A percentile compares a stretch with the other conserved stretches of the same genome.
Conservation (phyloP, 2,888 invertebrate species). For the Endotricha flammealis region DNA sequence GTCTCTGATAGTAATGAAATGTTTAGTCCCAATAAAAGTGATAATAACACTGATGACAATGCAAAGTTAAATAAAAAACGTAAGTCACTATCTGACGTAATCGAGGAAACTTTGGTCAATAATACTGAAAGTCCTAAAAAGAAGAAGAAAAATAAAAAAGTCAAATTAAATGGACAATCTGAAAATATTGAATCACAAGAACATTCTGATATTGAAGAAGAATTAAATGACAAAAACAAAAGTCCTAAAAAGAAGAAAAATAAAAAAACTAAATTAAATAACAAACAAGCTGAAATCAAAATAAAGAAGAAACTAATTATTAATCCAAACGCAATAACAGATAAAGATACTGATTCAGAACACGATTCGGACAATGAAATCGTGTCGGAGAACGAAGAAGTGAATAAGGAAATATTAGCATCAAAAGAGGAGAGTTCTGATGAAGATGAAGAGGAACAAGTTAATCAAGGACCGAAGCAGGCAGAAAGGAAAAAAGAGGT, state of each 20-base stretch:
- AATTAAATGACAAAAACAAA: constrained; percentile 8
- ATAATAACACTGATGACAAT: background rate
- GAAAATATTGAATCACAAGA: background rate
- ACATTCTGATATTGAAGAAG: constrained; percentile 1
- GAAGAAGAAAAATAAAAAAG: constrained; percentile 36
- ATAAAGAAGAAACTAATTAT: constrained; percentile 25
- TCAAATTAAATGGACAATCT: constrained; percentile 14
- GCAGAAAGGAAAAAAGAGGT: too few relatives aligned
- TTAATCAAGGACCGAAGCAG: too few relatives aligned
- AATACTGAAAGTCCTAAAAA: constrained; percentile 41
- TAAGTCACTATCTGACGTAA: too few relatives aligned
- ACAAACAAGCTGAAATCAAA: constrained; percentile 6
- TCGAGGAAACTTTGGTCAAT: constrained; percentile 15
- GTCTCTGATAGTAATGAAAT: background rate
- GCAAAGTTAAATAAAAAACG: background rate
- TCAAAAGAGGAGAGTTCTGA: constrained; percentile 45
- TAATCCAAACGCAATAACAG: constrained; percentile 66
- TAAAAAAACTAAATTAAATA: constrained; percentile 20
- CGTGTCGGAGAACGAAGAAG: constrained; percentile 59
- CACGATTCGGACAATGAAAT: constrained; percentile 70
- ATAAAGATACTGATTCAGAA: constrained; percentile 64
- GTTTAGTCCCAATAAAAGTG: background rate
- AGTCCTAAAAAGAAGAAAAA: constrained; percentile 18
- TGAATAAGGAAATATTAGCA: constrained; percentile 44
- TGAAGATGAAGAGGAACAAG: constrained; percentile 45